Evolutionary conservation across 2,888 invertebrate species (phyloP), one percentile per base, ranked within the genome.

Genomic region (Selenia dentaria): DNA sequence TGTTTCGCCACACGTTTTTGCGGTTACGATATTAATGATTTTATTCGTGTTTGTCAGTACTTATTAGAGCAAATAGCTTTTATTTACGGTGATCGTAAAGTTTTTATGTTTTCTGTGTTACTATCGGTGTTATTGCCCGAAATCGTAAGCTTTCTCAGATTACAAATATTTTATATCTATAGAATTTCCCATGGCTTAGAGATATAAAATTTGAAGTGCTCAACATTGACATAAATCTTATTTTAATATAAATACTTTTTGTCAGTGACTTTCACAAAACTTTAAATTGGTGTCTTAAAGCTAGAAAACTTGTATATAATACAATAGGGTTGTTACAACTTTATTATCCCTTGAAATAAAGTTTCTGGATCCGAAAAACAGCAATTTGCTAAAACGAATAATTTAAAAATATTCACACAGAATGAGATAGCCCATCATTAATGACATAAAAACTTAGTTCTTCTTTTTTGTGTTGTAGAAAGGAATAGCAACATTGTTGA

Each of bases 1-100:
- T 67, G 66, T 67, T 62, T 54, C 34, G 9, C 28, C 28, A 27
- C 47, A 38, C 47, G 47, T 44, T 47, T 33, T 25, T 34, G 45
- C 31, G 48, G 51, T 51, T 40, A 37, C 14, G 26, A 31, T 35
- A 45, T 46, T 46, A 47, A 47, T 41, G 41, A 47, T 47, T 47
- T 41, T 27, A 40, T 41, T 13, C 41, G 27, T 41, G 35, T 46
- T 46, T 46, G 39, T 47, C 47, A 37, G 41, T 47, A 46, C 40
- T 41, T 47, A 41, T 47, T 46, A 46, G 40, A 33, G 36, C 41
- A 36, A 47, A 41, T 37, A 32, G 47, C 36, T 41, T 47, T 36
- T 47, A 47, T 47, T 47, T 47, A 47, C 41, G 11, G 10, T 11
- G 4, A 32, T 41, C 47, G 36, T 47, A 41, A 47, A 46, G 12